Evolutionary conservation across 2,888 invertebrate genomes (phyloP), one percentile per base, ranked within the genome.

Genomic region (Cryptocephalus moraei): DNA sequence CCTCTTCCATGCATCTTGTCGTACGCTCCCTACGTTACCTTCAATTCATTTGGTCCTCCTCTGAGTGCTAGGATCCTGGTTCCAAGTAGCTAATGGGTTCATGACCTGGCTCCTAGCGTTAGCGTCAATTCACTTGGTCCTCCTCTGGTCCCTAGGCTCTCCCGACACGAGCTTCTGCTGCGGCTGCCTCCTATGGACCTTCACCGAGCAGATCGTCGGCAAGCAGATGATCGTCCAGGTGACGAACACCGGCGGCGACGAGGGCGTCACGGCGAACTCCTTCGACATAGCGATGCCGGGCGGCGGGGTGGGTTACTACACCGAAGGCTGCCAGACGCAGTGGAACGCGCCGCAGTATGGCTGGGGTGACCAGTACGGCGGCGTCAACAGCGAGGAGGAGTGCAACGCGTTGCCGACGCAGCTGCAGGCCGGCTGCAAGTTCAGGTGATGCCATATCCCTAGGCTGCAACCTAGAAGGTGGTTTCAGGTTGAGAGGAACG

Each of bases 361-460:
- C 32, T 58, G 58, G 58, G 58, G 56, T 11, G 52, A 52, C 14
- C 56, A 57, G 44, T 58, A 57, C 34, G 58, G 58, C n/a, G 58
- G 58, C 32, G 56, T 56, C 10, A 9, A 43, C 14, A 49, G 44
- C 14, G 54, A 53, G 43, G 48, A 33, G 10, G 56, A 42, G n/a
- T 57, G 57, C 45, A 43, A 55, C 45, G 44, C 49, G 9, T 48
- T 57, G 34, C 57, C 57, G 4, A 33, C 39, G 13, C 38, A 31
- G 9, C 44, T 57, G 31, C 48, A 50, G 47, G 41, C 47, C 9
- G 56, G 56, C 13, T 57, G 57, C 39, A 44, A 47, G 43, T 57
- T 57, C 47, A 51, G 53, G 11, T 22, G 22, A 22, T 4, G 2
- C 6, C 22, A 22, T 2, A 6, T 22, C 6, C 22, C 6, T 22